These are phyloP conservation scores for Marronus borbonicus DNA, from an alignment of 2,888 invertebrate genomes.

Conservation along the genomic window DNA sequence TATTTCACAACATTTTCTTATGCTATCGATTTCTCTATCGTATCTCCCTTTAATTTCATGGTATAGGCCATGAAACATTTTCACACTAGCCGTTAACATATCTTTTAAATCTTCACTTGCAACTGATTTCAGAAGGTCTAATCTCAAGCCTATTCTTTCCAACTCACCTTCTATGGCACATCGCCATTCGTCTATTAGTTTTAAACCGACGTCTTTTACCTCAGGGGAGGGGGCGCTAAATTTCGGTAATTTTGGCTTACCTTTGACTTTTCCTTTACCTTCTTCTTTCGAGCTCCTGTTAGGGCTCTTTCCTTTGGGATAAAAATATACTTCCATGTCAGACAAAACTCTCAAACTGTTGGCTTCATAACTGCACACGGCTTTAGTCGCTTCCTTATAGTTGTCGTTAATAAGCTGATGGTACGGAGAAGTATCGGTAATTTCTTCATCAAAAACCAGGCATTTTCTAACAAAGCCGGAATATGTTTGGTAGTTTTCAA, in stretches of 20 bases:
- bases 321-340: slow-evolving; percentile 48
- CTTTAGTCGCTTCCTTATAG: slow-evolving; percentile 65
- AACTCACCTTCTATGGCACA: slow-evolving; percentile 75
- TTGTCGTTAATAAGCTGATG: slow-evolving; percentile 51
- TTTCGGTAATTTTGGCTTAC: slow-evolving; percentile 50
- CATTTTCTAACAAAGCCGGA: slow-evolving; percentile 24
- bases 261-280: slow-evolving; percentile 29
- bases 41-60: slow-evolving; percentile 70
- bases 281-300: neutral
- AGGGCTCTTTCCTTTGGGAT: slow-evolving; percentile 45
- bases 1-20: slow-evolving; percentile 65
- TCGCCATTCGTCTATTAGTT: slow-evolving; percentile 74
- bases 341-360: slow-evolving; percentile 25
- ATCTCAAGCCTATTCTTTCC: slow-evolving; percentile 71
- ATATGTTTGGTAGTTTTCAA: slow-evolving; percentile 30
- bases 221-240: slow-evolving; percentile 55
- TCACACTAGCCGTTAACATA: slow-evolving; percentile 70
- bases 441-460: slow-evolving; percentile 31
- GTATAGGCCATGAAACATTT: slow-evolving; percentile 72
- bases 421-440: slow-evolving; percentile 51
- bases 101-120: slow-evolving; percentile 71
- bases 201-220: slow-evolving; percentile 65
- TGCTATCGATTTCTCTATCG: slow-evolving; percentile 66
- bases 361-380: slow-evolving; percentile 61
- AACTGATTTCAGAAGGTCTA: slow-evolving; percentile 71